A percentile compares a stretch with the other conserved stretches of the same genome.
Conservation (phyloP, 2,888 invertebrate species). For the Halictus quadricinctus region DNA sequence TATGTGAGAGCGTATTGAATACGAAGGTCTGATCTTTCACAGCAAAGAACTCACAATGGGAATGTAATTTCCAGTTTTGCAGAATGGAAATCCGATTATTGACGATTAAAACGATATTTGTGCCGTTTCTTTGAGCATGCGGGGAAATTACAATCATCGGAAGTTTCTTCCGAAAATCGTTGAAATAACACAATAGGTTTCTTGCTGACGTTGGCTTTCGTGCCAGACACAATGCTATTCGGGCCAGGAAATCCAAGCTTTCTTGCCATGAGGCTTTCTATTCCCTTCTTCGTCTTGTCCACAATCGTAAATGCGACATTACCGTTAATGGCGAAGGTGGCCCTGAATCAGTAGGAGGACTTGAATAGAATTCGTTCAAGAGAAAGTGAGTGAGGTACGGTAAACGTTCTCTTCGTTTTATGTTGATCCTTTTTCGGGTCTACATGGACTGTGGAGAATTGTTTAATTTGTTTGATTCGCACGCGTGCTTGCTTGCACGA, state of each 20-base stretch:
- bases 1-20: too few relatives aligned
- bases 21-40: background rate
- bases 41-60: background rate
- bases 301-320: conserved; percentile 19
- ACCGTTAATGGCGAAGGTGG: conserved; percentile 14
- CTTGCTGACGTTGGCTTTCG: conserved; percentile 1
- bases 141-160: background rate
- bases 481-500: background rate
- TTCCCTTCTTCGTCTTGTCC: background rate
- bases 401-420: background rate
- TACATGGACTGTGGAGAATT: background rate
- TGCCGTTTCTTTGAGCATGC: background rate
- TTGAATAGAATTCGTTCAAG: background rate
- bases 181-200: background rate
- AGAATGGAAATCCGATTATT: background rate
- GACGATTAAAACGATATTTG: background rate
- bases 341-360: background rate
- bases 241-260: background rate
- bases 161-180: background rate
- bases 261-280: conserved; percentile 10
- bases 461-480: background rate
- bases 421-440: background rate
- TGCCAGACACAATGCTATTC: background rate
- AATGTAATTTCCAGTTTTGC: background rate
- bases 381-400: background rate